A percentile compares a stretch with the other conserved stretches of the same genome.
phyloP scores from a whole-genome alignment of 2,888 invertebrate genomes.

The Ceraclea dissimilis region DNA sequence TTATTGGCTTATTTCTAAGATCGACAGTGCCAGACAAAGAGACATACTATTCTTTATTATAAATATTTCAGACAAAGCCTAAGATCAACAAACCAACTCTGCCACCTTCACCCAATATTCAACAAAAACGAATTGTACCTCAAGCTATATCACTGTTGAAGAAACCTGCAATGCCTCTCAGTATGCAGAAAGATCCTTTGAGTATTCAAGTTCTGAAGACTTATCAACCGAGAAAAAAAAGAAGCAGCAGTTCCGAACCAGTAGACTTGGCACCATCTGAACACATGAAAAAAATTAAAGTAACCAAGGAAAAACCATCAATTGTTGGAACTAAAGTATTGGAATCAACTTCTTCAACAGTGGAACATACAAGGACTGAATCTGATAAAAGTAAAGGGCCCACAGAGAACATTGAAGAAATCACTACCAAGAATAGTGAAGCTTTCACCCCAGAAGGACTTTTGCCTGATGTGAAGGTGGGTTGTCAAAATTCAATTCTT shows the following conservation, averaged over 20 bases:
- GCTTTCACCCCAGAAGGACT: neutral
- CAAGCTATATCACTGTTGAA: constrained; percentile 9
- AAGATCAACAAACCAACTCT: constrained; percentile 7
- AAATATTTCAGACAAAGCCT: constrained; percentile 15
- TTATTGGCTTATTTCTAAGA: neutral
- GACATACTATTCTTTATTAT: neutral
- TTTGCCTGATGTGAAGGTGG: neutral
- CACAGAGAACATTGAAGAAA: neutral
- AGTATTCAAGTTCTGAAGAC: constrained; percentile 1
- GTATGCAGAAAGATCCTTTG: constrained; percentile 4
- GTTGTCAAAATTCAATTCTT: no score
- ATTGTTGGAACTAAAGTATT: constrained; percentile 30
- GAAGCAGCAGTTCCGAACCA: constrained; percentile 40
- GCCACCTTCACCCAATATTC: neutral
- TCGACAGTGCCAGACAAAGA: neutral
- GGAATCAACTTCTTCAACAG: constrained; percentile 12
- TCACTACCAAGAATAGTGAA: neutral
- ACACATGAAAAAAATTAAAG: constrained; percentile 37
- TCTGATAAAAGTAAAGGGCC: constrained; percentile 30
- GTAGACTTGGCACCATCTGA: constrained; percentile 11
- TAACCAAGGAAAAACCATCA: constrained; percentile 37
- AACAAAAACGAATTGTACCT: constrained; percentile 7
- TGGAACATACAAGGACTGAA: constrained; percentile 10
- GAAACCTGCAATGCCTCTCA: constrained; percentile 9
- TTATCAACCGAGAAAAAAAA: constrained; percentile 34